Conservation (phyloP, 2,797 vertebrate genomes). For the Characodon lateralis region DNA sequence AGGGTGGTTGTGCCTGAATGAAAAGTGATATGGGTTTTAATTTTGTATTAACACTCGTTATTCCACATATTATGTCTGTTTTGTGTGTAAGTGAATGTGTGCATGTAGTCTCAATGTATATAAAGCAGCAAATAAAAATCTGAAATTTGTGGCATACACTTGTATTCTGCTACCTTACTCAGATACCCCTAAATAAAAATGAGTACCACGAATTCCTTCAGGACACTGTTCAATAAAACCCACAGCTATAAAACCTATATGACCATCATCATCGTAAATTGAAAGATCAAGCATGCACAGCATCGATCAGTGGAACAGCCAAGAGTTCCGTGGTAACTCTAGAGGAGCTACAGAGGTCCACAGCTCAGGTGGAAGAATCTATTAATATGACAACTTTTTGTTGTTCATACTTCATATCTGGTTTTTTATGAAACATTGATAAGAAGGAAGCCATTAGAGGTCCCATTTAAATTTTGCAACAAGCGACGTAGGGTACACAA, state of each 20-base stretch:
- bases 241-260: not conserved
- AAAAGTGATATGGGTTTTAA: conserved; percentile 46
- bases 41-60: conserved; percentile 49
- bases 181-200: not conserved
- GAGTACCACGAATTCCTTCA: not conserved
- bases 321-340: too few relatives aligned
- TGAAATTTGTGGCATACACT: not conserved
- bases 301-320: too few relatives aligned
- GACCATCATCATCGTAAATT: too few relatives aligned
- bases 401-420: too few relatives aligned
- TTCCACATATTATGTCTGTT: conserved; percentile 58
- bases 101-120: conserved; percentile 31
- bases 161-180: not conserved
- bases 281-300: too few relatives aligned
- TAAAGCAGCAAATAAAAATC: not conserved
- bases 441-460: too few relatives aligned
- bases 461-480: too few relatives aligned
- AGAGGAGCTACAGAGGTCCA: too few relatives aligned
- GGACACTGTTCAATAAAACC: not conserved
- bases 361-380: too few relatives aligned
- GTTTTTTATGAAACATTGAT: too few relatives aligned
- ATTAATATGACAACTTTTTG: too few relatives aligned
- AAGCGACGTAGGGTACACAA: too few relatives aligned
- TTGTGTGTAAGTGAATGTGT: conserved; percentile 30
- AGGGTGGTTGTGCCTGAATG: conserved; percentile 50